These are phyloP conservation scores for Grus americana DNA, from an alignment of 2,113 vertebrate species.

Conservation along the genomic window DNA sequence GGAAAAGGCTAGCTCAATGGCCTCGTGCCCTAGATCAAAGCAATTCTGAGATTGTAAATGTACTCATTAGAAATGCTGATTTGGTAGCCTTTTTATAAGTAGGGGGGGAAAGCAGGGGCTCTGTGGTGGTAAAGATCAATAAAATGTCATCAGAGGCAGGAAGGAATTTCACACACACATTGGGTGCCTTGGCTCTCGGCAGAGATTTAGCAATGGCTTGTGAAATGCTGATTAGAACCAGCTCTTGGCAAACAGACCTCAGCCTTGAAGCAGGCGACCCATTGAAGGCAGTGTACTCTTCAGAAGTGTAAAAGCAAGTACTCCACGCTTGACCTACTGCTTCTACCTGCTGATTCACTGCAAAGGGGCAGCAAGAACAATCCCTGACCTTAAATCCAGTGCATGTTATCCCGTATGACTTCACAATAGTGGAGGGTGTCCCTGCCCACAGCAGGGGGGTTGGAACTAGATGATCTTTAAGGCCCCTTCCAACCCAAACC, in stretches of 20 bases:
- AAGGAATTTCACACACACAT: not conserved
- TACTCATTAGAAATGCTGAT: not conserved
- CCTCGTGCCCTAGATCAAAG: not conserved
- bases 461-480: too few relatives aligned
- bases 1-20: not conserved
- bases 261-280: fast-evolving
- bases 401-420: not conserved
- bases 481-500: too few relatives aligned
- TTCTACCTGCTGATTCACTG: not conserved
- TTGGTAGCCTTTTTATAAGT: not conserved
- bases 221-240: not conserved
- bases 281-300: not conserved
- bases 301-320: not conserved
- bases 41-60: not conserved
- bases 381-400: not conserved
- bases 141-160: not conserved
- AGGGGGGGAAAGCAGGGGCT: not conserved
- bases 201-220: not conserved
- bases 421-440: too few relatives aligned
- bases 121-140: not conserved
- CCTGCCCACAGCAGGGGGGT: too few relatives aligned
- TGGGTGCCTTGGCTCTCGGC: not conserved
- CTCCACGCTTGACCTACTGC: not conserved
- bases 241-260: not conserved
- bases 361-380: not conserved